Evolutionary conservation across 2,797 vertebrate species (phyloP).

Genomic region (Bucorvus abyssinicus): DNA sequence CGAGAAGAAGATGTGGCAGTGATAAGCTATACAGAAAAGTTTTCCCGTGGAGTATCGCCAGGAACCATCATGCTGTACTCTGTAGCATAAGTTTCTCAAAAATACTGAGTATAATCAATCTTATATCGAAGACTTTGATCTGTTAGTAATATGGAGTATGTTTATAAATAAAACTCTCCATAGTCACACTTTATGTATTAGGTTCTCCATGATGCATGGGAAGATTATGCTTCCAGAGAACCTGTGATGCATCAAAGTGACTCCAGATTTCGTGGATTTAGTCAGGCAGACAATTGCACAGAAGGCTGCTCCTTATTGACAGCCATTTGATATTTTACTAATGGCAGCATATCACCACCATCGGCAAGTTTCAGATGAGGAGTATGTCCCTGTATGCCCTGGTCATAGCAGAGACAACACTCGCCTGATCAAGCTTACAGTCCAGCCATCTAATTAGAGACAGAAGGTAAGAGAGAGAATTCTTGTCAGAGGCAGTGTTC

Average conservation of each 20-base stretch:
- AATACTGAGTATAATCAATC: neutral
- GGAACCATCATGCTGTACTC: neutral
- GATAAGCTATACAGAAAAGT: neutral
- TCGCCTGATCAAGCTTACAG: neutral
- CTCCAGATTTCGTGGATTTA: neutral
- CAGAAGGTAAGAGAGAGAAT: neutral
- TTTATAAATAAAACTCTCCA: neutral
- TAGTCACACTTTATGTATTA: neutral
- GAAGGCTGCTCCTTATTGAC: neutral
- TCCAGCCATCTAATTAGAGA: neutral
- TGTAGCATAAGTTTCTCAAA: neutral
- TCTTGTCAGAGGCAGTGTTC: neutral
- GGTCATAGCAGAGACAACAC: neutral
- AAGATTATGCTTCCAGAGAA: neutral
- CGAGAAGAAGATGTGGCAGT: neutral
- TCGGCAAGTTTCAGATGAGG: neutral
- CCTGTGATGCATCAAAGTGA: neutral
- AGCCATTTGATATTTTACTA: neutral
- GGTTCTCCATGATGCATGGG: neutral
- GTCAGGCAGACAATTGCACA: neutral
- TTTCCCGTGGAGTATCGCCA: neutral
- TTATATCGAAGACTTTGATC: neutral
- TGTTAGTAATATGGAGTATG: neutral
- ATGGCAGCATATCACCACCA: neutral
- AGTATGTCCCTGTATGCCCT: neutral